A percentile compares a stretch with the other conserved stretches of the same genome.
These are phyloP conservation scores for Ficedula albicollis DNA, from an alignment of 2,797 vertebrate species.

Conservation along the genomic window DNA sequence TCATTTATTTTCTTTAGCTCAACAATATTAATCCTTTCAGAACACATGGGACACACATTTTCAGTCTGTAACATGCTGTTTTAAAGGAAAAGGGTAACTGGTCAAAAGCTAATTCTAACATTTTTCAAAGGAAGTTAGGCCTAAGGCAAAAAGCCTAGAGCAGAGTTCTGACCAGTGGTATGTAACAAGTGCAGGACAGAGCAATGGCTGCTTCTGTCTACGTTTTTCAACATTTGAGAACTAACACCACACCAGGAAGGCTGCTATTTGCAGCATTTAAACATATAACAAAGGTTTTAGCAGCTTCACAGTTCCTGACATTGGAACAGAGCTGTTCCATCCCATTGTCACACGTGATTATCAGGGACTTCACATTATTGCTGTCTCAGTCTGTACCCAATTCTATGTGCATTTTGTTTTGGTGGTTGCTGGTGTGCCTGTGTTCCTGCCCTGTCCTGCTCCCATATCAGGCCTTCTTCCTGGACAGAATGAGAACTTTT, in stretches of 20 bases:
- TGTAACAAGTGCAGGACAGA: neutral
- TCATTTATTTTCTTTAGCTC: constrained; percentile 84
- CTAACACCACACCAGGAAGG: rapidly evolving
- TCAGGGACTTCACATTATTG: rapidly evolving
- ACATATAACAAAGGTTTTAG: rapidly evolving
- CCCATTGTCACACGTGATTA: rapidly evolving
- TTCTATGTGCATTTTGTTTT: neutral
- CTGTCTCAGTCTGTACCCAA: no score
- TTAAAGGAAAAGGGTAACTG: constrained; percentile 1
- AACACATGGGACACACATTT: constrained; percentile 92
- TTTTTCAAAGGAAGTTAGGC: neutral
- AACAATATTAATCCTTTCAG: constrained; percentile 77
- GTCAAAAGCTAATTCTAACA: neutral
- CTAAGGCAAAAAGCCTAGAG: neutral
- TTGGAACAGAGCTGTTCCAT: neutral
- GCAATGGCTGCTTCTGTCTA: neutral
- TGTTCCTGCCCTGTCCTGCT: neutral
- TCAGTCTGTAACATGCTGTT: constrained; percentile 88
- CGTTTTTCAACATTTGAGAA: neutral
- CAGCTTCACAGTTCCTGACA: neutral
- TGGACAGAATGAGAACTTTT: neutral
- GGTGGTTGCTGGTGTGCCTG: neutral
- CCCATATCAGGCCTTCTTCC: rapidly evolving
- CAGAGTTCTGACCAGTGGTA: neutral
- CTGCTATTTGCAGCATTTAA: neutral